Conservation (phyloP, 2,888 invertebrate genomes). For the Chymomyza procnemis region DNA sequence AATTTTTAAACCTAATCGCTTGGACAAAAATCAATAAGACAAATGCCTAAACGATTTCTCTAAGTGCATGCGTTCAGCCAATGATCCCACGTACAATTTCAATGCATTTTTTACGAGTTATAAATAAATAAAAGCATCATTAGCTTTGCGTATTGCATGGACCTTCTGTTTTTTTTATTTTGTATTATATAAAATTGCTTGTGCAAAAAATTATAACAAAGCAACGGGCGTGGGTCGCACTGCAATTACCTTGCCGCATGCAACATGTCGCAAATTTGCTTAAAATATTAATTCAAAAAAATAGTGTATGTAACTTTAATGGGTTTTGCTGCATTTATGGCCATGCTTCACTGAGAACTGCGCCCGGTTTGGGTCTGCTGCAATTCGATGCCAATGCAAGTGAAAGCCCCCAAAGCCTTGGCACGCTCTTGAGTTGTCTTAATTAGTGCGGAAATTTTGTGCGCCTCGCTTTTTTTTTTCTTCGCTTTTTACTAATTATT, state of each 20-base stretch:
- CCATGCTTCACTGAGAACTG: background rate
- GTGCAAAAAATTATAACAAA: background rate
- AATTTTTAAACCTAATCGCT: background rate
- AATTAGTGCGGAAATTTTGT: conserved; percentile 66
- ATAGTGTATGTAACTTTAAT: background rate
- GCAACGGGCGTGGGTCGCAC: background rate
- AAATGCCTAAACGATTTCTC: background rate
- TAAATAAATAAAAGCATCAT: background rate
- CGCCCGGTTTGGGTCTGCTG: background rate
- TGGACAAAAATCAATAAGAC: background rate
- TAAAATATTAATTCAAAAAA: background rate
- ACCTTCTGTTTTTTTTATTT: background rate
- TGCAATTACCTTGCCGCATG: background rate
- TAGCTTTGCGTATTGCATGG: background rate
- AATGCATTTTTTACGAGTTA: background rate
- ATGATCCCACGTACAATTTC: background rate
- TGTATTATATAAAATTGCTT: background rate
- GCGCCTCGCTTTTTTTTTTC: background rate
- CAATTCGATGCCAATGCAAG: background rate
- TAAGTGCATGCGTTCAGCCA: background rate
- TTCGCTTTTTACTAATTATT: conserved; percentile 56
- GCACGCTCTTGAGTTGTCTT: conserved; percentile 46
- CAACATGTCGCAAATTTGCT: background rate
- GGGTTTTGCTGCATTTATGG: background rate
- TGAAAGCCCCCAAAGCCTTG: conserved; percentile 13